Evolutionary conservation across 1,140 invertebrate species (phyloP).

Genomic region (Bemisia tabaci): DNA sequence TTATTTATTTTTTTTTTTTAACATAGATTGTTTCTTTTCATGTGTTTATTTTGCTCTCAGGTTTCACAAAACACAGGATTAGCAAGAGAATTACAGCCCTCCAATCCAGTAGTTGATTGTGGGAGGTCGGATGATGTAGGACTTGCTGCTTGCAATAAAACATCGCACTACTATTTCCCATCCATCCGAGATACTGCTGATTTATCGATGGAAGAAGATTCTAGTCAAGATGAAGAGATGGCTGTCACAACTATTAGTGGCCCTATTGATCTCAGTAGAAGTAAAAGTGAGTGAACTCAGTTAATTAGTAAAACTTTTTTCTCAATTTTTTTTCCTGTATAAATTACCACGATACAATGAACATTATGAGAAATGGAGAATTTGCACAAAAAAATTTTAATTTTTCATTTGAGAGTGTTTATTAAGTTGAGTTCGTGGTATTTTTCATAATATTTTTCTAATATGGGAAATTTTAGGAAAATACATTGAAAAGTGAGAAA

Average conservation of each 20-base stretch:
- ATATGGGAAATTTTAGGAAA: too few species aligned
- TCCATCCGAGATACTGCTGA: conserved; percentile 23
- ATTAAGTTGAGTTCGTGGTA: too few species aligned
- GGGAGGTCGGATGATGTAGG: conserved; percentile 19
- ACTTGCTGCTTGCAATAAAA: neutral
- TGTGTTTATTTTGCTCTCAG: too few species aligned
- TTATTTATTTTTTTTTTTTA: too few species aligned
- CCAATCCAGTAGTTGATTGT: conserved; percentile 16
- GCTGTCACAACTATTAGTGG: neutral
- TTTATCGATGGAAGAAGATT: conserved; percentile 9
- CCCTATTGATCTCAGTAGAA: conserved; percentile 19
- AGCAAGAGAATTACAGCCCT: conserved; percentile 14
- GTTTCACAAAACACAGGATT: conserved; percentile 19
- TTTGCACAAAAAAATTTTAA: too few species aligned
- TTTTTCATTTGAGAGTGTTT: too few species aligned
- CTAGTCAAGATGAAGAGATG: conserved; percentile 7
- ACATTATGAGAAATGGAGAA: too few species aligned
- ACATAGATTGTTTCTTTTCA: too few species aligned
- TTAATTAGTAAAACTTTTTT: neutral
- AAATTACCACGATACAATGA: neutral
- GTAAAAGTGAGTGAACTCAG: neutral
- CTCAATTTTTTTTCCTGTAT: neutral
- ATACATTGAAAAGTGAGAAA: too few species aligned
- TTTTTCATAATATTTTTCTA: too few species aligned
- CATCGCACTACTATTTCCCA: conserved; percentile 33